These are phyloP conservation scores for Pheosia tremula DNA, from an alignment of 2,888 invertebrate species.

Conservation along the genomic window DNA sequence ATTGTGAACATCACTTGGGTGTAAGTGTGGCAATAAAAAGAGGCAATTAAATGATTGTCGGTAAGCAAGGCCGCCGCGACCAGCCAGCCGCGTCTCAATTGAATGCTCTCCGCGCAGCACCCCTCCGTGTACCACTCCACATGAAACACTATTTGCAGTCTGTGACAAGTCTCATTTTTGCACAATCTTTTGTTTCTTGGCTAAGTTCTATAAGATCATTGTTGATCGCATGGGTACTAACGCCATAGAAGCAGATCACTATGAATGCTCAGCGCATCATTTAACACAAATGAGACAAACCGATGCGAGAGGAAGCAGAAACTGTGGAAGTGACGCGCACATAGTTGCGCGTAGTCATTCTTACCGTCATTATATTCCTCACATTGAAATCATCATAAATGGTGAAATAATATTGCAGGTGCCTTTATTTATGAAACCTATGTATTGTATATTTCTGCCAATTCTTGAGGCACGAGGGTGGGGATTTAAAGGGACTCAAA, in stretches of 20 bases:
- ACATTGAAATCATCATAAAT: conserved; percentile 1
- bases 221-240: background rate
- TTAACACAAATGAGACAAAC: too few relatives aligned
- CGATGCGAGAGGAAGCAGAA: too few relatives aligned
- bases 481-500: too few relatives aligned
- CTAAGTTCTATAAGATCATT: background rate
- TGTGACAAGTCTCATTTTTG: background rate
- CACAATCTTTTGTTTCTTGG: background rate
- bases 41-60: background rate
- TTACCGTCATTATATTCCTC: background rate
- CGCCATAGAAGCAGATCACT: background rate
- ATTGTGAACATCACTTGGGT: background rate
- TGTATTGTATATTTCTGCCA: too few relatives aligned
- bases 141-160: background rate
- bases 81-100: background rate
- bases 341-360: background rate
- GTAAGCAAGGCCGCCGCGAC: background rate
- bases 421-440: too few relatives aligned
- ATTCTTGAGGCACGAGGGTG: too few relatives aligned
- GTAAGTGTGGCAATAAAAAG: conserved; percentile 9
- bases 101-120: background rate
- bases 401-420: background rate
- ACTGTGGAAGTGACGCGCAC: background rate
- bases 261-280: background rate
- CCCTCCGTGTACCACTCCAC: background rate